Evolutionary conservation across 2,113 vertebrate genomes (phyloP), one percentile per base, ranked within the genome.

Genomic region (Bufo gargarizans): DNA sequence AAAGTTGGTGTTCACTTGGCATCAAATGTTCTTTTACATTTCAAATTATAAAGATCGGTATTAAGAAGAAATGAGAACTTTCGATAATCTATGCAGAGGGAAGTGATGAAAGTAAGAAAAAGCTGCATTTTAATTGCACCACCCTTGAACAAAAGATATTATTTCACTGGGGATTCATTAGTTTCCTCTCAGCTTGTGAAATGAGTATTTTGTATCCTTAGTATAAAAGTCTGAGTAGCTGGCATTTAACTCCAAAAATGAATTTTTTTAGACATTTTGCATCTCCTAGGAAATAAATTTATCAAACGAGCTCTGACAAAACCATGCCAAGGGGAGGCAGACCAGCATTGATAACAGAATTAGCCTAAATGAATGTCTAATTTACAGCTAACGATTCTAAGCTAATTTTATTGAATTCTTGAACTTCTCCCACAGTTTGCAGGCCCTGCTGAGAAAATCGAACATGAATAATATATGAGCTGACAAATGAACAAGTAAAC

Each of bases 401-500:
- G 90, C 92, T 92, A 93, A 93, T 92, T 93, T 94, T 89, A 94
- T 93, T 88, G 91, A 92, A 93, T 94, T 94, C 89, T 71, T 92
- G 87, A 93, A 92, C 85, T 90, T 93, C 88, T 93, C 91, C 77
- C 84, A 93, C 91, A 90, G 90, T 92, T 91, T 0, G 1, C 88
- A 86, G 90, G 90, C 89, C 91, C 90, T 92, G 86, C 84, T 91
- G 86, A 92, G 92, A 91, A 94, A 94, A 95, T 92, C 74, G 82
- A 94, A 94, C 19, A 74, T 80, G 2, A 89, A 91, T 94, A 94
- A 95, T 92, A 90, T 92, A 95, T 91, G 90, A 93, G 89, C 92
- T 94, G 93, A 93, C 94, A 94, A 93, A 94, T 93, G 91, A 90
- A 4, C 85, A 93, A 93, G 93, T 90, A 93, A 95, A 93, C 92